phyloP scores from a whole-genome alignment of 2,888 invertebrate genomes.

The Apoda limacodes region DNA sequence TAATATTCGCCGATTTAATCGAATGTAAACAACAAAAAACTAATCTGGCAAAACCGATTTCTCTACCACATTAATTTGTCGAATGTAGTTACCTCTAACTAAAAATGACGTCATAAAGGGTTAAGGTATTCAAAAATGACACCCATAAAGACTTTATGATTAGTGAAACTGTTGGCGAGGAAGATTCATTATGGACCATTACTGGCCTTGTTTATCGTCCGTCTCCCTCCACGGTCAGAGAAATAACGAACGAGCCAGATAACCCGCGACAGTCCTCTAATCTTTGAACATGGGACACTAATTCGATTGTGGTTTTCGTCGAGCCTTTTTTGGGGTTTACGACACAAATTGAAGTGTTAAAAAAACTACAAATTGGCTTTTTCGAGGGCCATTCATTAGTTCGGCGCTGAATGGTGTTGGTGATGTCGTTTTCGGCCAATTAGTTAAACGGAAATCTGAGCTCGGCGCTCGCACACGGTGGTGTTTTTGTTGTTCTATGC shows the following conservation, averaged over 20 bases:
- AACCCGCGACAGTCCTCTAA: slow-evolving; percentile 66
- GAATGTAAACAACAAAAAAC: too few species aligned
- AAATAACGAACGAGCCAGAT: slow-evolving; percentile 70
- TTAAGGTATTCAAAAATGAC: slow-evolving; percentile 39
- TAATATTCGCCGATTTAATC: too few species aligned
- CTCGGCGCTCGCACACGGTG: slow-evolving; percentile 37
- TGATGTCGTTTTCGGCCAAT: slow-evolving; percentile 67
- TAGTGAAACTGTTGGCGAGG: slow-evolving; percentile 60
- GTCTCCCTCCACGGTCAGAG: slow-evolving; percentile 67
- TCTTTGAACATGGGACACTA: slow-evolving; percentile 70
- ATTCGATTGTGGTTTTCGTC: slow-evolving; percentile 69
- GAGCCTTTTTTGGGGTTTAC: slow-evolving; percentile 64
- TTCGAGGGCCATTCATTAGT: slow-evolving; percentile 65
- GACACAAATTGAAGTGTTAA: slow-evolving; percentile 68
- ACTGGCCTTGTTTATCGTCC: slow-evolving; percentile 68
- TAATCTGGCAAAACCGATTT: too few species aligned
- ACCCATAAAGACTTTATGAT: slow-evolving; percentile 67
- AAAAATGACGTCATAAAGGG: slow-evolving; percentile 1
- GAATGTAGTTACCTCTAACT: neutral
- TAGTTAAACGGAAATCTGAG: slow-evolving; percentile 63
- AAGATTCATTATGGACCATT: slow-evolving; percentile 69
- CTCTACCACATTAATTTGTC: slow-evolving; percentile 1
- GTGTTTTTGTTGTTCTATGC: neutral
- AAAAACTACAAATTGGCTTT: slow-evolving; percentile 69
- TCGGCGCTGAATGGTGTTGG: slow-evolving; percentile 56